These are phyloP conservation scores for Helarctos malayanus DNA, from an alignment of 2,797 vertebrate genomes.

Conservation along the genomic window DNA sequence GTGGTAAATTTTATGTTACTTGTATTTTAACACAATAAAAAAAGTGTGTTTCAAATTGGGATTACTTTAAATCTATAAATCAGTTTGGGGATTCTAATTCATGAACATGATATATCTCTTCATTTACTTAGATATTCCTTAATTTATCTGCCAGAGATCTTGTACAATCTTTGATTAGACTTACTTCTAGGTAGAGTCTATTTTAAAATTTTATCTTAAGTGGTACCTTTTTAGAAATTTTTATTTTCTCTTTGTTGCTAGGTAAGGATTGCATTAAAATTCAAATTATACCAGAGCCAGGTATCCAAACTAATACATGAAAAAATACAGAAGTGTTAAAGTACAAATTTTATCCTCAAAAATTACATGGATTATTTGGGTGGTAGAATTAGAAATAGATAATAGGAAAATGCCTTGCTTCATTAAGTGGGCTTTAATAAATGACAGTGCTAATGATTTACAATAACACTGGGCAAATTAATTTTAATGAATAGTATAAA, in stretches of 20 bases:
- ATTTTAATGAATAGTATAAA: constrained; percentile 62
- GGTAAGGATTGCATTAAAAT: constrained; percentile 55
- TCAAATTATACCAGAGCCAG: constrained; percentile 19
- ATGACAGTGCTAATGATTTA: constrained; percentile 32
- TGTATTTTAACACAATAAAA: background rate
- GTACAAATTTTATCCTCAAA: background rate
- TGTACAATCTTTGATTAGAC: constrained; percentile 56
- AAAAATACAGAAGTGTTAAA: constrained; percentile 54
- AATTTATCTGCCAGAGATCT: constrained; percentile 9
- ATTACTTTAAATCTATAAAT: constrained; percentile 10
- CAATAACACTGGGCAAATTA: constrained; percentile 42
- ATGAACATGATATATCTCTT: constrained; percentile 38
- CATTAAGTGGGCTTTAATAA: constrained; percentile 69
- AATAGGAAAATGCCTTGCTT: constrained; percentile 48
- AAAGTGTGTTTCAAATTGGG: background rate
- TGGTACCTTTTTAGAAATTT: background rate
- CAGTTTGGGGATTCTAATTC: background rate
- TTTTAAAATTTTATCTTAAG: constrained; percentile 56
- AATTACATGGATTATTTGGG: constrained; percentile 56
- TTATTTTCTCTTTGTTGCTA: constrained; percentile 58
- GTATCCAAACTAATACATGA: constrained; percentile 22
- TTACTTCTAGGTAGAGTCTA: background rate
- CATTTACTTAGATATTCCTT: constrained; percentile 41
- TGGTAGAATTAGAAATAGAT: constrained; percentile 59
- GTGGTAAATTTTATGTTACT: background rate